phyloP scores from a whole-genome alignment of 2,888 invertebrate species.

The Eledone cirrhosa region DNA sequence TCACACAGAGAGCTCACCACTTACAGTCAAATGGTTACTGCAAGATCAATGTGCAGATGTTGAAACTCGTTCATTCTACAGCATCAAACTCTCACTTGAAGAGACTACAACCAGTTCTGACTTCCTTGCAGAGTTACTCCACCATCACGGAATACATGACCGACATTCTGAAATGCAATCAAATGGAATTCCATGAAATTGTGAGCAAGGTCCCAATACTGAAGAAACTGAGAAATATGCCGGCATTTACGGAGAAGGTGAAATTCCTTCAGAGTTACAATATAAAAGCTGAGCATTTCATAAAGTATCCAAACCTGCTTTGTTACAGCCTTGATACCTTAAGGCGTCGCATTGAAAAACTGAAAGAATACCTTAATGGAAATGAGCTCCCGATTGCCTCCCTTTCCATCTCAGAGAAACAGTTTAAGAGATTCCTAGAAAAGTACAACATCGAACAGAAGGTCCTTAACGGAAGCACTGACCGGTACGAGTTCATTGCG shows the following conservation, averaged over 20 bases:
- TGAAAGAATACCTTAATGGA: neutral
- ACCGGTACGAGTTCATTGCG: conserved; percentile 29
- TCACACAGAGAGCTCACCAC: conserved; percentile 25
- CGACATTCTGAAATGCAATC: conserved; percentile 14
- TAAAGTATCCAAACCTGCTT: conserved; percentile 23
- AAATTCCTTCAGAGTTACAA: conserved; percentile 27
- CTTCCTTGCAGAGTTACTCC: neutral
- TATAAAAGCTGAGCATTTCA: conserved; percentile 30
- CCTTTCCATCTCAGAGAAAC: neutral
- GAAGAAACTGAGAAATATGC: conserved; percentile 17
- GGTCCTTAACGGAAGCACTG: neutral
- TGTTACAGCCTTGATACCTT: conserved; percentile 20
- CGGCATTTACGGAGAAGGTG: conserved; percentile 24
- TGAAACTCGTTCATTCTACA: neutral
- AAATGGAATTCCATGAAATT: neutral
- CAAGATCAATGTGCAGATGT: neutral
- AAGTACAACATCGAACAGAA: neutral
- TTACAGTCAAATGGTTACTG: conserved; percentile 11
- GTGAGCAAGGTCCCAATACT: neutral
- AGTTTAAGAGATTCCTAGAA: conserved; percentile 1
- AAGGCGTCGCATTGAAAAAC: neutral
- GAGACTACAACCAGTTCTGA: neutral
- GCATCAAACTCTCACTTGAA: neutral
- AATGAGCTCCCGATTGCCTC: neutral
- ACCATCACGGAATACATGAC: neutral